Evolutionary conservation across 2,888 invertebrate species (phyloP), one percentile per base, ranked within the genome.

Genomic region (Cosmia trapezina): DNA sequence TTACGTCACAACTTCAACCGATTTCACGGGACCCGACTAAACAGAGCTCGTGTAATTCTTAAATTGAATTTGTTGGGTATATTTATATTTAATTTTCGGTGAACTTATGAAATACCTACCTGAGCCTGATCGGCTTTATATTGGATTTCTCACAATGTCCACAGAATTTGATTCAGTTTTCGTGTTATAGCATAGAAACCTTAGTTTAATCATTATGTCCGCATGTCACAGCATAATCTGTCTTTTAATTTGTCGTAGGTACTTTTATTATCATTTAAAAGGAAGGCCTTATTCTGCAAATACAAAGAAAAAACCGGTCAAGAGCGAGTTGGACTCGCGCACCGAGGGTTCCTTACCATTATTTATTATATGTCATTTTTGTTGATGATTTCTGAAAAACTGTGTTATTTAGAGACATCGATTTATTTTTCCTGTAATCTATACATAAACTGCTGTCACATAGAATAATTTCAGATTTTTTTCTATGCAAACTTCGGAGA

Each of bases 1-100:
- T 83, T 76, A 70, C 70, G 72, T 72, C 76, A 73, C 63, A 53
- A 69, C 61, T 65, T 70, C 61, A 63, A 61, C 54, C 69, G 73
- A 78, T 81, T 82, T 75, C 79, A 78, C 71, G 75, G 86, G 73
- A 70, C 73, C 63, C 51, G 51, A 63, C 41, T 51, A 77, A 76
- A 79, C 73, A 76, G 71, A 73, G 41, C 53, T 82, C 80, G 69
- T 76, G 74, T 76, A 81, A 81, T 76, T 76, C 73, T 73, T 65
- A 73, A 59, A 69, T 41, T 70, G n/a, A 63, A 83, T 83, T 71
- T 41, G 63, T 83, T 65, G 37, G 63, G 65, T 54, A 66, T 71
- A 77, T 68, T 76, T 64, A 62, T 81, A 73, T 76, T 79, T 67
- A 67, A 82, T 71, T 75, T 67, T 77, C 72, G 51, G 51, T 60